Evolutionary conservation across 2,797 vertebrate species (phyloP).

Genomic region (Brachyrhaphis roseni): DNA sequence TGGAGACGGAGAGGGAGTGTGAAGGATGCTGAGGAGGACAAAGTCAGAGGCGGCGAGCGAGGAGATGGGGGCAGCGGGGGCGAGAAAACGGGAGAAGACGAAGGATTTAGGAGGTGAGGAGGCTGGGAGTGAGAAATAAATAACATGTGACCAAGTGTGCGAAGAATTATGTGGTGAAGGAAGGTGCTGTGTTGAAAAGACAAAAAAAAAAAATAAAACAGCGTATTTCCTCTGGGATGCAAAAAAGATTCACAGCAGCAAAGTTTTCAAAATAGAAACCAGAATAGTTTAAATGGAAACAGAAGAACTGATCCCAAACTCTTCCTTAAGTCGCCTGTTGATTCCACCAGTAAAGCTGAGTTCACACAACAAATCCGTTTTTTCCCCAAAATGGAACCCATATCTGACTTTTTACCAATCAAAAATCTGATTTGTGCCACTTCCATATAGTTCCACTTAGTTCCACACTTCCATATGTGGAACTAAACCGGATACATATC

Average conservation of each 20-base stretch:
- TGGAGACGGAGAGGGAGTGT: slow-evolving; percentile 60
- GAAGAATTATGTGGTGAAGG: neutral
- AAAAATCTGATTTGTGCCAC: too few species aligned
- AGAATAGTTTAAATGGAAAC: neutral
- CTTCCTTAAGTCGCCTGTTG: neutral
- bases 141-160: neutral
- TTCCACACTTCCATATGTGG: too few species aligned
- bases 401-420: too few species aligned
- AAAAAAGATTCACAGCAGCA: neutral
- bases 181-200: neutral
- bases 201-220: neutral
- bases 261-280: neutral
- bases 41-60: slow-evolving; percentile 47
- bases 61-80: slow-evolving; percentile 1
- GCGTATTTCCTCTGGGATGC: neutral
- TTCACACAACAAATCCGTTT: neutral
- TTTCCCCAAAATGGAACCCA: too few species aligned
- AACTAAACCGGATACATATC: too few species aligned
- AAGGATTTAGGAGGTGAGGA: neutral
- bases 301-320: neutral
- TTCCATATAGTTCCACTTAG: too few species aligned
- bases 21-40: slow-evolving; percentile 66
- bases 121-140: neutral
- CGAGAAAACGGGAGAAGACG: slow-evolving; percentile 1
- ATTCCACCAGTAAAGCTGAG: neutral